These are phyloP conservation scores for Myotis findleyi DNA, from an alignment of 2,797 vertebrate species.

Conservation along the genomic window DNA sequence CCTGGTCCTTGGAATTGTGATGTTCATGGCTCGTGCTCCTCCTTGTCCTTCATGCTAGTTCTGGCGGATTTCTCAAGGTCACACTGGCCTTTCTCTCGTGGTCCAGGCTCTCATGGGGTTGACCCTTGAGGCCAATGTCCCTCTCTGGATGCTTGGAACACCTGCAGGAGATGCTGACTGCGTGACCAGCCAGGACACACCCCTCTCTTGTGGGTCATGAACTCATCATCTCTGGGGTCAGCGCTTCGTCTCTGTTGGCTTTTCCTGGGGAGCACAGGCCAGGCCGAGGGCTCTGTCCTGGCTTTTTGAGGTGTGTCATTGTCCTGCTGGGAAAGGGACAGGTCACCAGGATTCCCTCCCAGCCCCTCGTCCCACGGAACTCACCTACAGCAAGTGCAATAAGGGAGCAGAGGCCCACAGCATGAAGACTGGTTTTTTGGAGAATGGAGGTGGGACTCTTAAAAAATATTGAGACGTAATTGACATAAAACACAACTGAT, in stretches of 20 bases:
- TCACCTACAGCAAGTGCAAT: not conserved
- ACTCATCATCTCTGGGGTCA: not conserved
- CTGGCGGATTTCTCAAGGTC: not conserved
- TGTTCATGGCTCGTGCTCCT: not conserved
- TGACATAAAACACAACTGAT: not conserved
- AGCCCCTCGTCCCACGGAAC: not conserved
- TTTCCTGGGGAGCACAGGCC: not conserved
- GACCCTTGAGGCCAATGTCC: fast-evolving
- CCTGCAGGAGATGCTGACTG: fast-evolving
- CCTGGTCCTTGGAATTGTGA: not conserved
- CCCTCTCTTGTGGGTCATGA: not conserved
- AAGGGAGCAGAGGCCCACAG: not conserved
- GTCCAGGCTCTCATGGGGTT: not conserved
- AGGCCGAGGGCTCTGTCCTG: not conserved
- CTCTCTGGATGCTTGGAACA: not conserved
- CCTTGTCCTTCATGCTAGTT: not conserved
- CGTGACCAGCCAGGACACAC: no score
- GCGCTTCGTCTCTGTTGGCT: not conserved
- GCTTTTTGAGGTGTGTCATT: not conserved
- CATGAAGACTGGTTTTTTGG: not conserved
- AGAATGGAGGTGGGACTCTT: not conserved
- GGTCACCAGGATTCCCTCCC: not conserved
- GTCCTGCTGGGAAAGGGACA: not conserved
- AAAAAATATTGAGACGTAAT: not conserved
- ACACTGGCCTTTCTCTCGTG: fast-evolving